These are phyloP conservation scores for Trinorchestia longiramus DNA, from an alignment of 1,140 invertebrate species.

Conservation along the genomic window DNA sequence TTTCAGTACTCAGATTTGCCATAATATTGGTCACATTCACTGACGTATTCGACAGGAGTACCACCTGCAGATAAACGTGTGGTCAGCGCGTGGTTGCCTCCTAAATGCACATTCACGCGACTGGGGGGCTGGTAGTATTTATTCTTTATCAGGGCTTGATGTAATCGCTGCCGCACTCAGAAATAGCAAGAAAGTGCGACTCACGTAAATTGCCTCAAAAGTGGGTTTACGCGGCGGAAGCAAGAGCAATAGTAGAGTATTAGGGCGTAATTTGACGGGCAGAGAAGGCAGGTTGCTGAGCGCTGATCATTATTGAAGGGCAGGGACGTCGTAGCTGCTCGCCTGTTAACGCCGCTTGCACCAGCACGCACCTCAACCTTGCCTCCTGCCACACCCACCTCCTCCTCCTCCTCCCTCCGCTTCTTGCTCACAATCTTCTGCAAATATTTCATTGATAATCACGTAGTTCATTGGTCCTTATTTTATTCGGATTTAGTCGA, in stretches of 20 bases:
- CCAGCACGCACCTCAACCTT: too few species aligned
- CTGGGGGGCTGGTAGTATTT: background rate
- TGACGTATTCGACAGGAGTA: background rate
- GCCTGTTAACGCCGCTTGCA: background rate
- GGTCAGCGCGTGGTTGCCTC: background rate
- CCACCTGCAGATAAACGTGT: background rate
- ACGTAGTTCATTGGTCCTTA: background rate
- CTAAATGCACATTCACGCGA: background rate
- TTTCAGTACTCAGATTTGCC: too few species aligned
- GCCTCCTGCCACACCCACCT: background rate
- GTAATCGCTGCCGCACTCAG: background rate
- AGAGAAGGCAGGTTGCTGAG: background rate
- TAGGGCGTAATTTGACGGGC: background rate
- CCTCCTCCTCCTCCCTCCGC: background rate
- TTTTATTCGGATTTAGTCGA: background rate
- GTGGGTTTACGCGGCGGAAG: background rate
- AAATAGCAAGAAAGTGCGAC: background rate
- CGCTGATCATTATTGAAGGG: background rate
- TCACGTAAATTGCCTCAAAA: background rate
- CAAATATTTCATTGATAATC: background rate
- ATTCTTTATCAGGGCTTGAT: background rate
- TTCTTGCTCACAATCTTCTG: background rate
- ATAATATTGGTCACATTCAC: too few species aligned
- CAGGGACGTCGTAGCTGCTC: background rate
- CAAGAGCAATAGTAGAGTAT: background rate